Base-by-base conservation (phyloP, 2,113 vertebrate genomes). In the Eleginops maclovinus region DNA sequence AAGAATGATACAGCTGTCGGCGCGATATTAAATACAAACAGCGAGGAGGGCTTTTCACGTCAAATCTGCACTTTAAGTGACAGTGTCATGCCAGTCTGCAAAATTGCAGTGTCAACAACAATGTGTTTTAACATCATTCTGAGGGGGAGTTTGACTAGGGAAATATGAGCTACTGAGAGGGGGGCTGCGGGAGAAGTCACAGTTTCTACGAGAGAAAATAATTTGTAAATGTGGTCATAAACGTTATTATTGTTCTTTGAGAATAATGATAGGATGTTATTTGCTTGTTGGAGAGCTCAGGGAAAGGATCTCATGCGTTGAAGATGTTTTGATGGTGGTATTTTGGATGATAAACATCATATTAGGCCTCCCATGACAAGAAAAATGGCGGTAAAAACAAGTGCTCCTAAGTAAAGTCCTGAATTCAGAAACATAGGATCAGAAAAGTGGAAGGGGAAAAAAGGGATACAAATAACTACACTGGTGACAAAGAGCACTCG, bases 1-100 rank as follows among this genome's bases (percentile, higher is more conserved):
- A 83, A 75, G 88, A 91, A 91, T 88, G 90, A 91, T 92, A 87
- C 89, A 89, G 87, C 91, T 90, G 92, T 92, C 91, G 77, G 82
- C 22, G 61, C 53, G 72, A 87, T 90, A 91, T 92, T 91, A 91
- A 91, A 93, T 28, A 88, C 87, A 91, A 82, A 82, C 77, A 73
- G 74, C 61, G 58, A 72, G 50, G 59, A 46, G 74, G 78, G 77
- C 84, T 88, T 77, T 87, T 83, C 88, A 81, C 59, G 75, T 92
- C 85, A 86, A 87, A 89, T 88, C 87, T 86, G 85, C 79, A 89
- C 89, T 91, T 91, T 87, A 89, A 92, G 84, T 88, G 85, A 90
- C 90, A 90, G 75, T 82, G 89, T 86, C 87, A 79, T 70, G 64
- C 66, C 83, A 81, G 87, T 77, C 60, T 61, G 66, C 3, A 41